Percentiles rank a stretch among this genome's conserved stretches.
phyloP scores from a whole-genome alignment of 2,113 vertebrate genomes.

The Pagrus major region DNA sequence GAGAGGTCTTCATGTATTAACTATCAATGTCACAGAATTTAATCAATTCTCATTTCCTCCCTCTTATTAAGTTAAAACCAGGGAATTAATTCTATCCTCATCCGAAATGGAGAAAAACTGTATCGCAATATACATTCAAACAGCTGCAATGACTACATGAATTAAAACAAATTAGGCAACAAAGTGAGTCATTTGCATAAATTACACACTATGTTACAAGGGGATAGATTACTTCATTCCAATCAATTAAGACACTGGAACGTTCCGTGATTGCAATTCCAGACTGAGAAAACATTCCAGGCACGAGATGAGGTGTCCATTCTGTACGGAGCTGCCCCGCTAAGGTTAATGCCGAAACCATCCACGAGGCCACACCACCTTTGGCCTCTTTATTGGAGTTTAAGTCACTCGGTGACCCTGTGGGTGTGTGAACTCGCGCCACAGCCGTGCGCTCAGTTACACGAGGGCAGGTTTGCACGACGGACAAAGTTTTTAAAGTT shows the following conservation, averaged over 20 bases:
- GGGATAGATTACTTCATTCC: conserved; percentile 83
- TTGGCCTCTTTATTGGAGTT: conserved; percentile 73
- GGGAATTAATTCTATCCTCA: conserved; percentile 74
- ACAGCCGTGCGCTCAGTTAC: conserved; percentile 19
- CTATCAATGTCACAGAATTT: conserved; percentile 71
- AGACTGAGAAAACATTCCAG: conserved; percentile 80
- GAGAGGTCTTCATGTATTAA: conserved; percentile 56
- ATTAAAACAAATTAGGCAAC: conserved; percentile 87
- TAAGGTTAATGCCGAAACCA: conserved; percentile 80
- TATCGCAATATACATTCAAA: conserved; percentile 74
- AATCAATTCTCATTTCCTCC: conserved; percentile 74
- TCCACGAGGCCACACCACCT: conserved; percentile 64
- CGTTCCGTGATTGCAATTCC: conserved; percentile 84
- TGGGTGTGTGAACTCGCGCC: conserved; percentile 45
- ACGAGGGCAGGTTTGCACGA: conserved; percentile 23
- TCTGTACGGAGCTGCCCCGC: conserved; percentile 43
- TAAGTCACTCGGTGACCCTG: conserved; percentile 63
- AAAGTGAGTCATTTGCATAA: conserved; percentile 88
- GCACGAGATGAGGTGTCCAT: conserved; percentile 65
- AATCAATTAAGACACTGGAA: conserved; percentile 86
- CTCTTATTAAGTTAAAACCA: conserved; percentile 73
- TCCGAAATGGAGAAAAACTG: conserved; percentile 69
- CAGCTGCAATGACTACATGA: conserved; percentile 79
- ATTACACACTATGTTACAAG: conserved; percentile 86
- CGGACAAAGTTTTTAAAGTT: not conserved